Evolutionary conservation across 2,113 vertebrate species (phyloP).

Genomic region (Ptilonorhynchus violaceus): DNA sequence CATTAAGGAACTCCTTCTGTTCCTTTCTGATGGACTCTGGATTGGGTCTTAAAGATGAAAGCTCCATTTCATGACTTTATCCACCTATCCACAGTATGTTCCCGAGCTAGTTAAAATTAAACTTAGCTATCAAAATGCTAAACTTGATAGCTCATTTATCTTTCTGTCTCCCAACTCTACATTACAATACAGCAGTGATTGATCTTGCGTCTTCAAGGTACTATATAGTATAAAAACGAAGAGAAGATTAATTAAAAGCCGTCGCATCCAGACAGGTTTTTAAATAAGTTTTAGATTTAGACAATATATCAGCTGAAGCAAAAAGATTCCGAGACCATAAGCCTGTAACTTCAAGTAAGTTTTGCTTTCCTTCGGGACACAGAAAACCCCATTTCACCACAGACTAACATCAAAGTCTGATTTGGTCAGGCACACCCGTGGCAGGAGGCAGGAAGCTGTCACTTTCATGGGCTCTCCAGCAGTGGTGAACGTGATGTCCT

Average conservation of each 20-base stretch:
- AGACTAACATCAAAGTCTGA: not conserved
- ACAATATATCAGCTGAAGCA: slow-evolving; percentile 83
- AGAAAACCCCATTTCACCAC: slow-evolving; percentile 28
- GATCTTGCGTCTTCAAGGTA: slow-evolving; percentile 84
- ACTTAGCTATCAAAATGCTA: slow-evolving; percentile 85
- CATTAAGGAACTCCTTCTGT: not conserved
- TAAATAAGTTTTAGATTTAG: slow-evolving; percentile 87
- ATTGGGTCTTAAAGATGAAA: slow-evolving; percentile 18
- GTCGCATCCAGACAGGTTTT: slow-evolving; percentile 81
- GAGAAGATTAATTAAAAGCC: slow-evolving; percentile 87
- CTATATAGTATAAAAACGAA: slow-evolving; percentile 84
- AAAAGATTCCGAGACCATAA: slow-evolving; percentile 66
- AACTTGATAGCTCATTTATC: slow-evolving; percentile 84
- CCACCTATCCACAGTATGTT: slow-evolving; percentile 77
- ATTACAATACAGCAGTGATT: slow-evolving; percentile 82
- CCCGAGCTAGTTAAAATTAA: slow-evolving; percentile 80
- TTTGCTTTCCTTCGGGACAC: slow-evolving; percentile 47
- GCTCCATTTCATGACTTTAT: slow-evolving; percentile 67
- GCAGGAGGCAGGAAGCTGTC: slow-evolving; percentile 5
- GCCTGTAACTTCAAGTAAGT: slow-evolving; percentile 60
- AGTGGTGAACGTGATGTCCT: not conserved
- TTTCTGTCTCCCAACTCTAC: slow-evolving; percentile 80
- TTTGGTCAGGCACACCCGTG: not conserved
- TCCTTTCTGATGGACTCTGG: slow-evolving; percentile 30
- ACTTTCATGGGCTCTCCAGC: not conserved